Conservation (phyloP, 2,113 vertebrate species). For the Benitochromis conjunctus region DNA sequence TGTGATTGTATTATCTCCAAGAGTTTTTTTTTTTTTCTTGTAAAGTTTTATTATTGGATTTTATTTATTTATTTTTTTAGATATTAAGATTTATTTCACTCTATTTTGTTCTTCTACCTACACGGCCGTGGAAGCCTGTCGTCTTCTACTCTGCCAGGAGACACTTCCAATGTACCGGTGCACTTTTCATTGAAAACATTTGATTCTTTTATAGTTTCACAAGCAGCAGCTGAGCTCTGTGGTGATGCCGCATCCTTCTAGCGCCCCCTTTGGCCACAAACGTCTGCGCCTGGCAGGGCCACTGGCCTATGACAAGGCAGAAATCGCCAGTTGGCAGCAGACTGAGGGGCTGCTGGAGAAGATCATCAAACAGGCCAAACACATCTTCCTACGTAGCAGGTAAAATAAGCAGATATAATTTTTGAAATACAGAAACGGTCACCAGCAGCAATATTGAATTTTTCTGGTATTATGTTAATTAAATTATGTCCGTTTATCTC, state of each 20-base stretch:
- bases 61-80: background rate
- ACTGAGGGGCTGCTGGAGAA: constrained; percentile 95
- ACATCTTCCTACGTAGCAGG: constrained; percentile 95
- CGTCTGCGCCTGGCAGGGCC: constrained; percentile 90
- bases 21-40: background rate
- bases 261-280: constrained; percentile 92
- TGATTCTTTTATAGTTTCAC: constrained; percentile 81
- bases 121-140: background rate
- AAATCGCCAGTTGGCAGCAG: constrained; percentile 84
- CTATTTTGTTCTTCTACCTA: background rate
- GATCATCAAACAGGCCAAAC: constrained; percentile 97
- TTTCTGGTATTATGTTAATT: background rate
- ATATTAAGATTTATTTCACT: background rate
- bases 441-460: background rate
- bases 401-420: background rate
- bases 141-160: background rate
- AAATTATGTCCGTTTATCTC: background rate
- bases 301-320: constrained; percentile 89
- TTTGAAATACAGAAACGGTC: background rate
- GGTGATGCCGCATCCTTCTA: constrained; percentile 93
- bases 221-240: constrained; percentile 92
- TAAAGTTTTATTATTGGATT: background rate
- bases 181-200: background rate
- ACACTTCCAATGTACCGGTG: background rate
- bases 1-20: background rate